Conservation (phyloP, 2,113 vertebrate species). For the Smithornis capensis region DNA sequence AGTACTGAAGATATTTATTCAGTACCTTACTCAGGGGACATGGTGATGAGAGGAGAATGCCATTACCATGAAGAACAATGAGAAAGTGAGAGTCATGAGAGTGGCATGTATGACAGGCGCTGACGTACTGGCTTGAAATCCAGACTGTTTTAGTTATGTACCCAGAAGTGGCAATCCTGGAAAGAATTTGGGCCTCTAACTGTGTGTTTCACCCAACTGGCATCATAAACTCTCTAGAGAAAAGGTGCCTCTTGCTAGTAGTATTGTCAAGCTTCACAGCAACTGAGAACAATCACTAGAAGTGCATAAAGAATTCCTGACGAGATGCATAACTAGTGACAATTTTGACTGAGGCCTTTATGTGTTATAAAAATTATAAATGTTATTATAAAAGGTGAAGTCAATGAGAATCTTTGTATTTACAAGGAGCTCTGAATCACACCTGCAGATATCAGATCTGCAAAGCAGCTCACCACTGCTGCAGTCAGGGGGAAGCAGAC, state of each 20-base stretch:
- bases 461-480: neutral
- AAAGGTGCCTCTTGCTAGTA: neutral
- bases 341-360: neutral
- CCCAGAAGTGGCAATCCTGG: neutral
- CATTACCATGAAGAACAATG: neutral
- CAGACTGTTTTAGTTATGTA: neutral
- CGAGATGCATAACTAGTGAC: neutral
- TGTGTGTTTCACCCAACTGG: neutral
- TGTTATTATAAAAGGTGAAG: conserved; percentile 1
- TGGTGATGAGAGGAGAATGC: neutral
- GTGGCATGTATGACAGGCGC: neutral
- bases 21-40: neutral
- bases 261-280: neutral
- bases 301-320: neutral
- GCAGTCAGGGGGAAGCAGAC: neutral
- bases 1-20: neutral
- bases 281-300: neutral
- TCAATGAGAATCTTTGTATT: neutral
- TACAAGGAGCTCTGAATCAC: neutral
- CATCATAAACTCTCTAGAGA: neutral
- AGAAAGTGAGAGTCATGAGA: neutral
- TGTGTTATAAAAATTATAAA: neutral
- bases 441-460: neutral
- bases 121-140: neutral
- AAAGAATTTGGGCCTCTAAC: neutral